phyloP scores from a whole-genome alignment of 64 coral and sea anemone genomes.

The Stichodactyla helianthus region DNA sequence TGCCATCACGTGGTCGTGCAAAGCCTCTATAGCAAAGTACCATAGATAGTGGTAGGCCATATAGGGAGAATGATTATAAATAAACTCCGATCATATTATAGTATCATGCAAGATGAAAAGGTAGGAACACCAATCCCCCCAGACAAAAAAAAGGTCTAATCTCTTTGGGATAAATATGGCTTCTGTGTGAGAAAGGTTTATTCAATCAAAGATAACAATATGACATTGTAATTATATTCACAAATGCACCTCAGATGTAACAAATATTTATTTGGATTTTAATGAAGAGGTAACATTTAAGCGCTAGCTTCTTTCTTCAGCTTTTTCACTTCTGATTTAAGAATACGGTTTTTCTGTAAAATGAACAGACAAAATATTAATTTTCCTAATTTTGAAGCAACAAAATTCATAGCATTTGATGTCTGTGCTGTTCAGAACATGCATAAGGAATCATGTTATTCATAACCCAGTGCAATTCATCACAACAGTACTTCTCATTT shows the following conservation, averaged over 20 bases:
- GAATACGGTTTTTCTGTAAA: conserved; percentile 90
- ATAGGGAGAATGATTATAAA: no score
- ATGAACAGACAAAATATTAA: conserved; percentile 16
- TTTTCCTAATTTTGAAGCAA: background rate
- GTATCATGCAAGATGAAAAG: no score
- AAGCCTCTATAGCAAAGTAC: no score
- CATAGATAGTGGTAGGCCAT: no score
- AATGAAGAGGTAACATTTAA: conserved; percentile 37
- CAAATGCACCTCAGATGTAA: background rate
- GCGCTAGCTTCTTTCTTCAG: conserved; percentile 73
- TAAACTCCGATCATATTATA: no score
- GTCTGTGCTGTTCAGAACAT: background rate
- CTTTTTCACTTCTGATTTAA: conserved; percentile 84
- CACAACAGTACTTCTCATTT: background rate
- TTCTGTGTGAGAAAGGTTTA: no score
- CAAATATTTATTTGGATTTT: conserved; percentile 34
- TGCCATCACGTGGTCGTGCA: no score
- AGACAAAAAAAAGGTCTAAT: no score
- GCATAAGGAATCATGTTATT: background rate
- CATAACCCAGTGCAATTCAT: conserved; percentile 20
- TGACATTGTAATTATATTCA: background rate
- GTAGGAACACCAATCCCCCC: no score
- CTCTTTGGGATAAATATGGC: no score
- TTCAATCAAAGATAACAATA: no score
- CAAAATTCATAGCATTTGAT: background rate